Evolutionary conservation across 64 coral and sea anemone species (phyloP), one percentile per base, ranked within the genome.

Genomic region (Orbicella faveolata): DNA sequence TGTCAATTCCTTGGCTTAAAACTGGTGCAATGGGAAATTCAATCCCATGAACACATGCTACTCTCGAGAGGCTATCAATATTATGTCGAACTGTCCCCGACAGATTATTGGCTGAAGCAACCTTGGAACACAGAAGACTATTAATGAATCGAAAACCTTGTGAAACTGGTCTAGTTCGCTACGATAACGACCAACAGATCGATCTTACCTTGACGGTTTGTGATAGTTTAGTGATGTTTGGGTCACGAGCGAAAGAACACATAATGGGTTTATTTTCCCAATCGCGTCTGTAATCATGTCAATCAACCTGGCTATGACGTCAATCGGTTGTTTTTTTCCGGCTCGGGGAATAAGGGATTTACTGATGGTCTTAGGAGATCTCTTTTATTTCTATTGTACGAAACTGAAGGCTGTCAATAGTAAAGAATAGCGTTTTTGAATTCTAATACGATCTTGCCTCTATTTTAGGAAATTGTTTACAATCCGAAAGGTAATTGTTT

Each of bases 321-420:
- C 82, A 85, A 72, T 52, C 82, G 34, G 82, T 72, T 63, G 17
- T 83, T 70, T 23, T 66, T 85, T 85, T 85, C 82, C 82, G 82
- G 82, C 82, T 85, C 14, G 21, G 67, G 36, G 36, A 72, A 85
- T 85, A 85, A 85, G 82, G 72, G 82, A 66, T 85, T 85, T 85
- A 85, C 73, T 72, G 82, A 85, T 85, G 21, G 19, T 85, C 64
- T 85, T 66, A 70, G 39, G 82, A 23, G 82, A 73, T 72, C 64
- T 73, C 63, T 85, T 41, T 73, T 85, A 85, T 85, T n/a, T 37
- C n/a, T 44, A 73, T 72, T 68, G 82, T 72, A 52, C 51, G 41
- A 44, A 37, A 13, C 64, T 52, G 20, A 72, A 85, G 82, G 44
- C 62, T 72, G 82, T 66, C 65, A 67, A 52, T 66, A 1, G 64